phyloP scores from a whole-genome alignment of 2,888 invertebrate genomes.

The Drosophila antonietae region DNA sequence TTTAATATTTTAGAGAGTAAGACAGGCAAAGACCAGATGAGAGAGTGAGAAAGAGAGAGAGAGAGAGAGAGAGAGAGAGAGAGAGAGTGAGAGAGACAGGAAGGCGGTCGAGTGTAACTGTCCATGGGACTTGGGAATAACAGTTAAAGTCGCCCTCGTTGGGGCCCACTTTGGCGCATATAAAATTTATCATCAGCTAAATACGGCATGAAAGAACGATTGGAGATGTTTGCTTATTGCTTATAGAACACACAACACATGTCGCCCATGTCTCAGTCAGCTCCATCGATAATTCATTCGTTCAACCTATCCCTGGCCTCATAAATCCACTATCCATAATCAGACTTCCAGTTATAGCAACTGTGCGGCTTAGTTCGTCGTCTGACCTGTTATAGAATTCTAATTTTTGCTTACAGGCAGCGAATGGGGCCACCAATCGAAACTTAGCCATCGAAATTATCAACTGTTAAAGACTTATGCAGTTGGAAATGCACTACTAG shows the following conservation, averaged over 20 bases:
- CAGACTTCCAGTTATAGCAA: not conserved
- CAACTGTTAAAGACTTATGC: fast-evolving
- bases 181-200: slow-evolving; percentile 73
- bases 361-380: not conserved
- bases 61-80: too few relatives aligned
- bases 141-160: slow-evolving; percentile 19
- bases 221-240: slow-evolving; percentile 56
- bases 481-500: not conserved
- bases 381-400: not conserved
- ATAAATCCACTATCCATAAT: not conserved
- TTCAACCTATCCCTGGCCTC: slow-evolving; percentile 5
- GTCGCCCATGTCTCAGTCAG: slow-evolving; percentile 35
- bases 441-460: not conserved
- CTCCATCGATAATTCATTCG: slow-evolving; percentile 67
- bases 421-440: not conserved
- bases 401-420: not conserved
- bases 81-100: too few relatives aligned
- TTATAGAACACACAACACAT: slow-evolving; percentile 54
- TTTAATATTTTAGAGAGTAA: slow-evolving; percentile 66
- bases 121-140: slow-evolving; percentile 7
- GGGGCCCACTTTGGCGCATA: slow-evolving; percentile 50
- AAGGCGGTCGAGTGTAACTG: slow-evolving; percentile 5
- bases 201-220: slow-evolving; percentile 48
- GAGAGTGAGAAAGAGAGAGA: too few relatives aligned
- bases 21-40: not conserved